Base-by-base conservation (phyloP, 2,797 vertebrate species). In the Alcedo quadribrachys region DNA sequence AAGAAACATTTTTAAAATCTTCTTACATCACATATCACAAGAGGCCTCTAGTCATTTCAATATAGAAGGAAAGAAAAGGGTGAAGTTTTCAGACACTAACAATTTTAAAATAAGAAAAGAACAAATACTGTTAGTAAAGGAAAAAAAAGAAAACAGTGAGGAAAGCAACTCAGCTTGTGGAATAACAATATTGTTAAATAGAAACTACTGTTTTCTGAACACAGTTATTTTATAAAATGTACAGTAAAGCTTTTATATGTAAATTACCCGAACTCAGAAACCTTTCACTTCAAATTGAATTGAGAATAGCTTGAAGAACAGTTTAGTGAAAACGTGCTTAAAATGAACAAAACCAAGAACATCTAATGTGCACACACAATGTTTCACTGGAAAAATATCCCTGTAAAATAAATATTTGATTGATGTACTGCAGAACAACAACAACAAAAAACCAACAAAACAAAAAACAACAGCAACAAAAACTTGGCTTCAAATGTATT, bases 201-300 rank as follows among this genome's bases (percentile, higher is more conserved):
- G 95, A 97, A 97, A 96, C 85, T 14, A 61, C 87, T 98, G 95
- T 97, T 98, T 97, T 96, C 95, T 71, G 95, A 97, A 97, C 84
- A 96, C 81, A 96, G 95, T 96, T 92, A 85, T 97, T 97, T 97
- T 91, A 95, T 91, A 96, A 97, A 97, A 96, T 91, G 94, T 96
- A 97, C 92, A 96, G 93, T 97, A 97, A 97, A 46, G 94, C 97
- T 97, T 98, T 98, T 97, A 97, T 97, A 98, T 97, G 97, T 95
- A 98, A 98, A 98, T 98, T 96, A 97, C 93, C 91, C 94, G 95
- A 97, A 97, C 89, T 97, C 89, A 77, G 89, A 96, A 97, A 96
- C 93, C 93, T 96, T 96, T 96, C 95, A 91, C 93, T 97, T 97
- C 96, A 97, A 97, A 97, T 97, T 97, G 97, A 97, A 97, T 96